These are phyloP conservation scores for Scophthalmus maximus DNA, from an alignment of 2,113 vertebrate genomes.

Conservation along the genomic window DNA sequence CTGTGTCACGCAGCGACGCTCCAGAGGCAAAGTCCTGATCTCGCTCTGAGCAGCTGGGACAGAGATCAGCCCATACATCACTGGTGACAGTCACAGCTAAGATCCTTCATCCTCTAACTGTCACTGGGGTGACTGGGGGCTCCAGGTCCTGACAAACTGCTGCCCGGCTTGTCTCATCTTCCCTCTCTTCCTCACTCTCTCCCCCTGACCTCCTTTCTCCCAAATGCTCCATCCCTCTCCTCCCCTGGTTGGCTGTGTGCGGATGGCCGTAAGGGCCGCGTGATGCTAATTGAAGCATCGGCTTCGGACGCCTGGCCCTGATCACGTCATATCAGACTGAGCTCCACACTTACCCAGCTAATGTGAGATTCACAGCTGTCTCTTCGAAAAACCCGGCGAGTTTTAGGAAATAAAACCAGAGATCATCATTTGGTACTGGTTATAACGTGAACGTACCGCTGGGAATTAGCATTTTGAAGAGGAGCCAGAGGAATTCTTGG, in stretches of 20 bases:
- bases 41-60: conserved; percentile 65
- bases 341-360: conserved; percentile 67
- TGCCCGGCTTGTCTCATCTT: conserved; percentile 63
- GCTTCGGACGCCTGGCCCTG: conserved; percentile 61
- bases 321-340: conserved; percentile 69
- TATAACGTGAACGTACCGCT: conserved; percentile 59
- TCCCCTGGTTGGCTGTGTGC: conserved; percentile 26
- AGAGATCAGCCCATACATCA: conserved; percentile 76
- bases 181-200: conserved; percentile 39
- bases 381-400: conserved; percentile 54
- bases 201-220: conserved; percentile 55
- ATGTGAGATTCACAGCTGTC: conserved; percentile 71
- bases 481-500: conserved; percentile 65
- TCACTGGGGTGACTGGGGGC: conserved; percentile 65
- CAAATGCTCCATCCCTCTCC: conserved; percentile 24
- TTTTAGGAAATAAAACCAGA: conserved; percentile 73
- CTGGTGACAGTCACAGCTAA: conserved; percentile 72
- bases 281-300: conserved; percentile 74
- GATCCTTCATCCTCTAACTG: conserved; percentile 72
- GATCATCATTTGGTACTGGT: conserved; percentile 70
- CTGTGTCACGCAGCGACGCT: conserved; percentile 53
- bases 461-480: conserved; percentile 69
- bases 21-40: conserved; percentile 67
- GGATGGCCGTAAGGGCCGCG: conserved; percentile 47
- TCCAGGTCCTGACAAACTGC: conserved; percentile 73